Conservation (phyloP, 2,888 invertebrate species). For the Emmelina monodactyla region DNA sequence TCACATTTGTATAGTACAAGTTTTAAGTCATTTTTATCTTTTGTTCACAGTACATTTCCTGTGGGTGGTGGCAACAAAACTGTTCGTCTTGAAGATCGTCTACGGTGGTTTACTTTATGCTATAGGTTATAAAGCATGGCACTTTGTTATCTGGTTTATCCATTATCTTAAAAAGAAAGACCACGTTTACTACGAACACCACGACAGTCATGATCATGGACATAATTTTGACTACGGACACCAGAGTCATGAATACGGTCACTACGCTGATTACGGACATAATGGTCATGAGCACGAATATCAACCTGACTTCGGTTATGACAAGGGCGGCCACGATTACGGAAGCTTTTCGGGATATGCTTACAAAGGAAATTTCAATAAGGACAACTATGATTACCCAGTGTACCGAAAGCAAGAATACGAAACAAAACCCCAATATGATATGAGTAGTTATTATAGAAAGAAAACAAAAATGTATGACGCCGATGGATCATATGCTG, state of each 20-base stretch:
- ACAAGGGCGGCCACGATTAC: constrained; percentile 15
- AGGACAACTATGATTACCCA: constrained; percentile 11
- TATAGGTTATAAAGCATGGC: constrained; percentile 40
- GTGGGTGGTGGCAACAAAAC: constrained; percentile 46
- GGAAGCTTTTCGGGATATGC: too few species aligned
- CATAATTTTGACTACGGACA: constrained; percentile 17
- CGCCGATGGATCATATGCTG: constrained; percentile 48
- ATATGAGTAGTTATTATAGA: background rate
- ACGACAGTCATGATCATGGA: constrained; percentile 27
- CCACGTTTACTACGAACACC: constrained; percentile 27
- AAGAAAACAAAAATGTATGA: constrained; percentile 34
- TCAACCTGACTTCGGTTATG: constrained; percentile 17
- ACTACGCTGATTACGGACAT: too few species aligned
- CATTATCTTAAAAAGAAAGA: constrained; percentile 45
- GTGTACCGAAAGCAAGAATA: background rate
- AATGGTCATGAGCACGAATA: constrained; percentile 11
- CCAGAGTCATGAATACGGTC: constrained; percentile 13
- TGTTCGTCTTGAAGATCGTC: constrained; percentile 42
- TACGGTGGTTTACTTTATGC: constrained; percentile 45
- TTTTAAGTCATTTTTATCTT: constrained; percentile 9
- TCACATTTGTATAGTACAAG: constrained; percentile 1
- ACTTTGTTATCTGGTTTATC: constrained; percentile 43
- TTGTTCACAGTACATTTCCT: constrained; percentile 50
- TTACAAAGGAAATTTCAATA: background rate
- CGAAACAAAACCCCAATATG: background rate